These are phyloP conservation scores for Zaprionus capensis DNA, from an alignment of 1,140 invertebrate genomes.

Conservation along the genomic window DNA sequence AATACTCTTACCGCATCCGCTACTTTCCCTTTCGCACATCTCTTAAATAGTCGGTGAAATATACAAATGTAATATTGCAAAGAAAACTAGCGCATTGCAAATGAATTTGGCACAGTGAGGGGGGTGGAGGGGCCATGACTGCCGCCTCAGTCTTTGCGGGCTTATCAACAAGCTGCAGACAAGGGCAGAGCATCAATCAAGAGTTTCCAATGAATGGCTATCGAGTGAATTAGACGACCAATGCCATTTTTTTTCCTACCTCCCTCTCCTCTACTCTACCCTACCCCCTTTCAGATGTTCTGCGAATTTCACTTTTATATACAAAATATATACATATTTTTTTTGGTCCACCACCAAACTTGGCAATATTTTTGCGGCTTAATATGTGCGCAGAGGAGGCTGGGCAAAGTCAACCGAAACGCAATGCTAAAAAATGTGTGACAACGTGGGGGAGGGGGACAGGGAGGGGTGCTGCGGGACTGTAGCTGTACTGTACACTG, in stretches of 20 bases:
- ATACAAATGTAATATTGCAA: slow-evolving; percentile 74
- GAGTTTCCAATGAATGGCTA: slow-evolving; percentile 82
- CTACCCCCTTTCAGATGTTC: slow-evolving; percentile 13
- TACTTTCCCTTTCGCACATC: neutral
- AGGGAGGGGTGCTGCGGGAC: slow-evolving; percentile 19
- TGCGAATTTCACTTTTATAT: slow-evolving; percentile 28
- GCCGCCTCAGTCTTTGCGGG: slow-evolving; percentile 48
- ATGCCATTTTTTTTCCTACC: slow-evolving; percentile 38
- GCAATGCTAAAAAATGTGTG: slow-evolving; percentile 56
- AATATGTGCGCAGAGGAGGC: slow-evolving; percentile 64
- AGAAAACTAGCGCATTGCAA: slow-evolving; percentile 47
- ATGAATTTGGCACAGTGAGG: neutral
- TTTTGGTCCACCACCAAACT: slow-evolving; percentile 17
- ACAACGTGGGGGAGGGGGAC: neutral
- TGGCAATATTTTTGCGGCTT: slow-evolving; percentile 78
- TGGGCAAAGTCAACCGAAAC: slow-evolving; percentile 47
- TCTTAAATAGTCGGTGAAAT: slow-evolving; percentile 63
- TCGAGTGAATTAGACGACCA: slow-evolving; percentile 76
- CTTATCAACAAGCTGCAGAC: slow-evolving; percentile 74
- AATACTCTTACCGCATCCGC: too few species aligned
- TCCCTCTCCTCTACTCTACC: neutral
- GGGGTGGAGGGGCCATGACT: neutral
- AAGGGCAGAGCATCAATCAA: slow-evolving; percentile 78
- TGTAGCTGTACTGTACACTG: slow-evolving; percentile 33
- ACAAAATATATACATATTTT: slow-evolving; percentile 14